Percentiles rank a stretch among this genome's conserved stretches.
phyloP scores from a whole-genome alignment of 2,888 invertebrate species.

The Tenthredo notha region DNA sequence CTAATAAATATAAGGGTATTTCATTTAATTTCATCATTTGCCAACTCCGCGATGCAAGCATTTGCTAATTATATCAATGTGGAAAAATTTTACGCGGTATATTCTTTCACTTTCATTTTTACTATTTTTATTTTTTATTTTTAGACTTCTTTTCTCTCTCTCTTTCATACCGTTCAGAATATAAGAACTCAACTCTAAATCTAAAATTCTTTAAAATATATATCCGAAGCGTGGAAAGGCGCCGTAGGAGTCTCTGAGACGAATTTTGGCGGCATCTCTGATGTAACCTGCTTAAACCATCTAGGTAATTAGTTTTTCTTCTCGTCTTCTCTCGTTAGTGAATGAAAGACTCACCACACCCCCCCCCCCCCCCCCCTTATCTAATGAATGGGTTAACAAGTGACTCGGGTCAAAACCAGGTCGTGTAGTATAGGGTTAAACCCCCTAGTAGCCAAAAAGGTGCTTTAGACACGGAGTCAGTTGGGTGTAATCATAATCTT shows the following conservation, averaged over 20 bases:
- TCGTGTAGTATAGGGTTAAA: not conserved
- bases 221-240: constrained; percentile 46
- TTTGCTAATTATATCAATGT: not conserved
- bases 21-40: constrained; percentile 20
- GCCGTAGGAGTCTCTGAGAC: constrained; percentile 62
- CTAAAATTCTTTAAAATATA: not conserved
- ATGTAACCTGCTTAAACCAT: constrained; percentile 38
- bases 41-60: not conserved
- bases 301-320: constrained; percentile 49
- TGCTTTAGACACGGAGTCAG: constrained; percentile 68
- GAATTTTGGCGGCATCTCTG: constrained; percentile 59
- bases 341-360: constrained; percentile 52
- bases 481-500: constrained; percentile 64
- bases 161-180: not conserved
- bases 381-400: constrained; percentile 65
- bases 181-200: not conserved
- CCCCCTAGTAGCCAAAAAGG: constrained; percentile 53
- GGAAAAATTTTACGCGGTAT: not conserved
- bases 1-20: constrained; percentile 11
- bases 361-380: too few species aligned
- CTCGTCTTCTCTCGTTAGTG: constrained; percentile 48
- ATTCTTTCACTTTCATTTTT: not conserved
- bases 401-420: constrained; percentile 22
- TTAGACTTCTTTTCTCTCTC: not conserved
- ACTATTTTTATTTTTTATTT: too few species aligned